Evolutionary conservation across 2,113 vertebrate genomes (phyloP), one percentile per base, ranked within the genome.

Genomic region (Phocoena sinus): DNA sequence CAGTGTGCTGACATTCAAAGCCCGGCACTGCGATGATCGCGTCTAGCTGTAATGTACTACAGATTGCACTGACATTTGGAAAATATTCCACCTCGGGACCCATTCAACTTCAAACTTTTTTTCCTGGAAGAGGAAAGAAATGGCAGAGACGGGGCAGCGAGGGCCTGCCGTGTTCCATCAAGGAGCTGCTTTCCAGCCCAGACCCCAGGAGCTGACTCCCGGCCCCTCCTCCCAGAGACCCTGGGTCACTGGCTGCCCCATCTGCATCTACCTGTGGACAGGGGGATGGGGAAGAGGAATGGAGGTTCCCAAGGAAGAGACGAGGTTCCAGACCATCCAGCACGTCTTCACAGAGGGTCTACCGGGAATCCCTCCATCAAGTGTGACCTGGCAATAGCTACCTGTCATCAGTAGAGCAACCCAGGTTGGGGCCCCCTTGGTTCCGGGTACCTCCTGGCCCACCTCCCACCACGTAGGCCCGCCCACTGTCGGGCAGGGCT

Each of bases 41-140:
- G 92, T 98, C 98, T 98, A 98, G 98, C 97, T 21, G 77, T 98
- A 98, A 98, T 98, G 98, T 98, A 97, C 97, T 98, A 95, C 98
- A 98, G 98, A 98, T 98, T 98, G 98, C 98, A 97, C 98, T 98
- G 99, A 98, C 98, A 98, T 99, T 98, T 98, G 98, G 98, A 97
- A 98, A 98, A 98, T 97, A 96, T 97, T 98, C 98, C 94, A 96
- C 98, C 98, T 97, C 98, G 97, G 98, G 98, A 99, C 98, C 98
- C 97, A 98, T 98, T 98, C 96, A 87, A 98, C 98, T 98, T 98
- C 98, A 53, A 12, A 97, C 94, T 98, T 98, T 96, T 96, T 96
- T 97, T 85, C 97, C 98, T 95, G 85, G 95, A 97, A 98, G 89
- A 76, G 95, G 71, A 97, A 84, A 97, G 96, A 92, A 88, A 93